Conservation (phyloP, 1,140 invertebrate species). For the Cotesia glomerata region DNA sequence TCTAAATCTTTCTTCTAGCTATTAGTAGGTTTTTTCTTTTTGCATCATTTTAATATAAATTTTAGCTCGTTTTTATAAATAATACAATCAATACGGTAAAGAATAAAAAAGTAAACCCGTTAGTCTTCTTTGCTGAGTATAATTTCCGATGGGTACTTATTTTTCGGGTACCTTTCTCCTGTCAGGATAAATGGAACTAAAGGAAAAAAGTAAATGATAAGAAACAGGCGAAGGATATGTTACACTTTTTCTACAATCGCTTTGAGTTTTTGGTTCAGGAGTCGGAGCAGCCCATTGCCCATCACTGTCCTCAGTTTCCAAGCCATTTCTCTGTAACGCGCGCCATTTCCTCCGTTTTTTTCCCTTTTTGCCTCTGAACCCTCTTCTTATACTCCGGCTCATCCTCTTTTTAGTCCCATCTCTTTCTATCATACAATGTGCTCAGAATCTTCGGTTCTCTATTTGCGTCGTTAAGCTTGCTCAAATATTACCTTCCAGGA, state of each 20-base stretch:
- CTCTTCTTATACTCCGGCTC: conserved; percentile 33
- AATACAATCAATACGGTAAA: no score
- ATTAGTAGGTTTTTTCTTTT: no score
- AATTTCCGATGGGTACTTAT: background rate
- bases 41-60: no score
- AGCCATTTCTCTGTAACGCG: conserved; percentile 64
- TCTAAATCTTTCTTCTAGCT: no score
- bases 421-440: conserved; percentile 15
- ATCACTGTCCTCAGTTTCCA: conserved; percentile 63
- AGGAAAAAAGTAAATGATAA: conserved; percentile 16
- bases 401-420: conserved; percentile 19
- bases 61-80: no score
- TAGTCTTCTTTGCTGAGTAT: background rate
- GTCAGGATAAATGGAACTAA: conserved; percentile 19
- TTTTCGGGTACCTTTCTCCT: background rate
- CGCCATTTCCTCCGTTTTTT: conserved; percentile 58
- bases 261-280: conserved; percentile 55
- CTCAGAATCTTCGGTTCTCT: conserved; percentile 56
- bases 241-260: conserved; percentile 55
- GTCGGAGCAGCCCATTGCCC: conserved; percentile 55
- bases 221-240: conserved; percentile 20
- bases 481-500: conserved; percentile 58
- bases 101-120: no score
- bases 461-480: conserved; percentile 62
- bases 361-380: conserved; percentile 50